Conservation (phyloP, 2,113 vertebrate genomes). For the Myotis davidii region DNA sequence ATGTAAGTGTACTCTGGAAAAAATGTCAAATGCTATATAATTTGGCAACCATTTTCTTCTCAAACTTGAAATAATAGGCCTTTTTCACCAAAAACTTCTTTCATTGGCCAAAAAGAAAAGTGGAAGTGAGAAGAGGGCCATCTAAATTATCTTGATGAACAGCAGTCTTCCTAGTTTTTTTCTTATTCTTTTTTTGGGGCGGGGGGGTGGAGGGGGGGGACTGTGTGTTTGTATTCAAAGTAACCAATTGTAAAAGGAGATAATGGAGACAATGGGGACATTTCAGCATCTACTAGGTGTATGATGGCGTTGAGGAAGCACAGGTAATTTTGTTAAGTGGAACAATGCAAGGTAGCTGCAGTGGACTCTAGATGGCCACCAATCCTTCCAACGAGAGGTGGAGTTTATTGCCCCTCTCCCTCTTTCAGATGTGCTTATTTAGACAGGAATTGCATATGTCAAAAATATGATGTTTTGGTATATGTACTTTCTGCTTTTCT, state of each 20-base stretch:
- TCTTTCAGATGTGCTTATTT: background rate
- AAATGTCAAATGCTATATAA: background rate
- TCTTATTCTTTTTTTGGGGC: background rate
- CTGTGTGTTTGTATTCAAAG: background rate
- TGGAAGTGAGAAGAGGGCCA: background rate
- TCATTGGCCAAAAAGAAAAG: background rate
- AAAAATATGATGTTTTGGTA: background rate
- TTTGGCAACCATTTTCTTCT: conserved; percentile 10
- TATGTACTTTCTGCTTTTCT: background rate
- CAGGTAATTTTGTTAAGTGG: background rate
- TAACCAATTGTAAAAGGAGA: background rate
- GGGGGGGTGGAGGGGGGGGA: no score
- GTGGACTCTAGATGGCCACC: background rate
- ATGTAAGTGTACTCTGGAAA: background rate
- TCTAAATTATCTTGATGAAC: background rate
- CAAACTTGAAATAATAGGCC: background rate
- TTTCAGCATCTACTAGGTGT: background rate
- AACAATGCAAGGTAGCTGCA: background rate
- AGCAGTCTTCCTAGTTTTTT: background rate
- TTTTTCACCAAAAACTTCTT: background rate
- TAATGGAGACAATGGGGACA: background rate
- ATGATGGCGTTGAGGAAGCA: background rate
- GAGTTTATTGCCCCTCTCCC: background rate
- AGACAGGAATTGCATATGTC: background rate
- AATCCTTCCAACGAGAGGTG: background rate